A percentile compares a stretch with the other conserved stretches of the same genome.
Evolutionary conservation across 2,113 vertebrate species (phyloP).

Genomic region (Rhinichthys klamathensis): DNA sequence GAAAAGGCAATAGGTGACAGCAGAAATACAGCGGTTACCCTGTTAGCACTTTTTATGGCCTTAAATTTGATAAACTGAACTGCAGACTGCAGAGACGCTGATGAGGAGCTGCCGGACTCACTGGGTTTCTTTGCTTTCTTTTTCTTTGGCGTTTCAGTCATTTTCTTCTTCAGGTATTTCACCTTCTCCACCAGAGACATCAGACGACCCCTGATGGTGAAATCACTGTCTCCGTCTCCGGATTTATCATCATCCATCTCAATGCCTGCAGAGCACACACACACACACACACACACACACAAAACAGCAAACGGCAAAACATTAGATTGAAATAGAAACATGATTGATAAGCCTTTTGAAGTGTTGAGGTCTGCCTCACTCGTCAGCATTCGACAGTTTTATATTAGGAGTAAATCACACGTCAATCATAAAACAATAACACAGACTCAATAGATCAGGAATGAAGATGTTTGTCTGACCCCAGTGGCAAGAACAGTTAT

Average conservation of each 20-base stretch:
- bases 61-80: too few relatives aligned
- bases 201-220: slow-evolving; percentile 89
- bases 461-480: neutral
- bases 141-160: slow-evolving; percentile 80
- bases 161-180: slow-evolving; percentile 88
- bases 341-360: too few relatives aligned
- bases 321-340: too few relatives aligned
- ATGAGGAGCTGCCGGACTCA: slow-evolving; percentile 68
- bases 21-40: too few relatives aligned
- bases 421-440: neutral
- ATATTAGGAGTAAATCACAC: neutral
- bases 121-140: slow-evolving; percentile 84
- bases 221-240: slow-evolving; percentile 81
- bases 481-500: neutral
- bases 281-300: too few relatives aligned
- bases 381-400: too few relatives aligned
- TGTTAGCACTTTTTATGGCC: too few relatives aligned
- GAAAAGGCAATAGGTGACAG: too few relatives aligned
- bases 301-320: too few relatives aligned
- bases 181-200: slow-evolving; percentile 92
- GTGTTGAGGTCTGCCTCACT: too few relatives aligned
- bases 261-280: slow-evolving; percentile 74
- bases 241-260: slow-evolving; percentile 88
- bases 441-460: neutral
- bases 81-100: too few relatives aligned